A percentile compares a stretch with the other conserved stretches of the same genome.
These are phyloP conservation scores for Drosophila miranda DNA, from an alignment of 1,140 invertebrate genomes.

Conservation along the genomic window DNA sequence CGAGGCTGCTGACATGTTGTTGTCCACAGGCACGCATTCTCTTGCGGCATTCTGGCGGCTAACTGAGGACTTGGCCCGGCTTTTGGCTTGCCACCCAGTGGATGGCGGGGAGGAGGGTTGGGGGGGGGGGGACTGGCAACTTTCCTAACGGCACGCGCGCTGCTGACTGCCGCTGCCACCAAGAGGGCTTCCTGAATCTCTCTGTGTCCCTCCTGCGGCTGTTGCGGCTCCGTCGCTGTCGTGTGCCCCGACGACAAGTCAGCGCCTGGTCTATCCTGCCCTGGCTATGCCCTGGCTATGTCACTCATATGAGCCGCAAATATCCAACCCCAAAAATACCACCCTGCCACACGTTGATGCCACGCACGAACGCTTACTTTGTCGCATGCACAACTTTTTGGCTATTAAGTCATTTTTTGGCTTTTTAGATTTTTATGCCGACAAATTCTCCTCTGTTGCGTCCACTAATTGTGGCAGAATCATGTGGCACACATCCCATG, in stretches of 20 bases:
- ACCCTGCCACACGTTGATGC: constrained; percentile 43
- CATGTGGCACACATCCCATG: constrained; percentile 9
- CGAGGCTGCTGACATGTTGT: constrained; percentile 77
- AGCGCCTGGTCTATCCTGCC: background rate
- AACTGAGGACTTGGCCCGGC: constrained; percentile 42
- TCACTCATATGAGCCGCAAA: constrained; percentile 77
- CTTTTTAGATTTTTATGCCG: constrained; percentile 70
- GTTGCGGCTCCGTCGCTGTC: constrained; percentile 6
- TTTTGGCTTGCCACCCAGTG: background rate
- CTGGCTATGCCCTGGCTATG: constrained; percentile 48
- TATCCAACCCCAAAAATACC: constrained; percentile 54
- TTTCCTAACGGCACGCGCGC: constrained; percentile 76
- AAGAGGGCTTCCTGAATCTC: constrained; percentile 20
- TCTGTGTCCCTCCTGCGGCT: background rate
- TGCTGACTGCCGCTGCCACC: constrained; percentile 22
- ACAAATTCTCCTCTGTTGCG: constrained; percentile 55
- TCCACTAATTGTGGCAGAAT: constrained; percentile 46
- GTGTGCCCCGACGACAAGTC: constrained; percentile 56
- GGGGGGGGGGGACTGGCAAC: constrained; percentile 29
- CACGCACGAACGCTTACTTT: constrained; percentile 79
- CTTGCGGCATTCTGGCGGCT: constrained; percentile 57
- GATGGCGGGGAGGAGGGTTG: background rate
- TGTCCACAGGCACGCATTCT: constrained; percentile 79
- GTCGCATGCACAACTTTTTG: constrained; percentile 78
- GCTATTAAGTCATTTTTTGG: constrained; percentile 80